A percentile compares a stretch with the other conserved stretches of the same genome.
These are phyloP conservation scores for Neoscelio sp. DNA, from an alignment of 2,888 invertebrate species.

Conservation along the genomic window DNA sequence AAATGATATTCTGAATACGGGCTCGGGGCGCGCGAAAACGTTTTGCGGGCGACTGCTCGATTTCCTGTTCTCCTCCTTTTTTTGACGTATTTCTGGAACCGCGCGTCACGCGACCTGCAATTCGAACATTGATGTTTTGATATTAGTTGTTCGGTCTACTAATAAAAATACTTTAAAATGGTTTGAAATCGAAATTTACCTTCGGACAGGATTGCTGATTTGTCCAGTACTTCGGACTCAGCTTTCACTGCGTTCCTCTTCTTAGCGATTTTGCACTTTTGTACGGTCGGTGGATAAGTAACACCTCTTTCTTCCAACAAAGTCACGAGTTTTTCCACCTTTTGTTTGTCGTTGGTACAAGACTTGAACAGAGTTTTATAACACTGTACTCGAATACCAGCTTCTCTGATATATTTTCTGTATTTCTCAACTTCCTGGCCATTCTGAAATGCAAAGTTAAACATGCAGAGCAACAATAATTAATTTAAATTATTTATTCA, in stretches of 20 bases:
- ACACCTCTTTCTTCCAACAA: constrained; percentile 77
- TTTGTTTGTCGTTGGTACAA: constrained; percentile 74
- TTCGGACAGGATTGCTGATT: constrained; percentile 75
- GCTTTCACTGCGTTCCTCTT: constrained; percentile 73
- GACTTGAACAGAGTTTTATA: constrained; percentile 75
- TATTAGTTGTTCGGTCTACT: too few species aligned
- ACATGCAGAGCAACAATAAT: not conserved
- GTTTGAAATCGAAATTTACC: constrained; percentile 71
- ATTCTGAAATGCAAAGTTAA: constrained; percentile 63
- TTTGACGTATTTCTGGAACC: constrained; percentile 62
- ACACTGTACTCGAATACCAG: constrained; percentile 76
- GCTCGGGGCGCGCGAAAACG: constrained; percentile 65
- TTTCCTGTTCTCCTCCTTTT: constrained; percentile 34
- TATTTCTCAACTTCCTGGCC: constrained; percentile 72
- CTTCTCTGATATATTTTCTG: constrained; percentile 75
- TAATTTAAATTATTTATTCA: constrained; percentile 1
- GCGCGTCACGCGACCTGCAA: constrained; percentile 69
- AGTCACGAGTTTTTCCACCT: constrained; percentile 71
- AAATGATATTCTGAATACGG: constrained; percentile 65
- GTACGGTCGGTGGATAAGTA: constrained; percentile 75
- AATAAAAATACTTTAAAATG: not conserved
- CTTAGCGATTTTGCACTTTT: constrained; percentile 77
- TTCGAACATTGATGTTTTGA: constrained; percentile 39
- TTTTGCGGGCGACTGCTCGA: constrained; percentile 54
- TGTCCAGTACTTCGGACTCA: constrained; percentile 74